Percentiles rank a stretch among this genome's conserved stretches.
phyloP scores from a whole-genome alignment of 2,888 invertebrate genomes.

The Bhutanitis thaidina region DNA sequence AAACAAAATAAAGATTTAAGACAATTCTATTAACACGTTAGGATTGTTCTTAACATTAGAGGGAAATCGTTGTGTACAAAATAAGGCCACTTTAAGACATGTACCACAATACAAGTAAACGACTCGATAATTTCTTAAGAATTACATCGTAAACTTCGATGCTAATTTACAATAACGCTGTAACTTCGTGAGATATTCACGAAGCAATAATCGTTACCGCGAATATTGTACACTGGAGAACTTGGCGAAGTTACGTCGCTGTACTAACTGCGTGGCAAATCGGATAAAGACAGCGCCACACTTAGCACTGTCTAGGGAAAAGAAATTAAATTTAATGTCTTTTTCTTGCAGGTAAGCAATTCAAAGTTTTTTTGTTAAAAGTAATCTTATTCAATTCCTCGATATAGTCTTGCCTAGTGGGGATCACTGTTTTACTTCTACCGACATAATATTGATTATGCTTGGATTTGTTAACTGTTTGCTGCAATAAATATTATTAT shows the following conservation, averaged over 20 bases:
- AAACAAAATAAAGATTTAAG: too few species aligned
- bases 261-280: slow-evolving; percentile 7
- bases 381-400: too few species aligned
- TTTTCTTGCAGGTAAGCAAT: too few species aligned
- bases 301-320: neutral
- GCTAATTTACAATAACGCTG: slow-evolving; percentile 19
- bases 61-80: slow-evolving; percentile 17
- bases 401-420: too few species aligned
- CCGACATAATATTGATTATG: too few species aligned
- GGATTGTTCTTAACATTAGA: neutral
- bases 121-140: slow-evolving; percentile 8
- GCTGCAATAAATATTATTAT: too few species aligned
- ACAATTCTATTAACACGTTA: too few species aligned
- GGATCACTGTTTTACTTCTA: too few species aligned
- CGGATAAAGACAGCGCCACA: slow-evolving; percentile 8
- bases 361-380: too few species aligned
- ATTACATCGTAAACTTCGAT: slow-evolving; percentile 11
- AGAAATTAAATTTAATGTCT: too few species aligned
- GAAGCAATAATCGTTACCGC: slow-evolving; percentile 39
- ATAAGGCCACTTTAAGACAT: slow-evolving; percentile 9
- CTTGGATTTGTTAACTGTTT: too few species aligned
- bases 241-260: slow-evolving; percentile 12
- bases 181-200: slow-evolving; percentile 36
- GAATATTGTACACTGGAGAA: slow-evolving; percentile 27
- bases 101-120: slow-evolving; percentile 6